These are phyloP conservation scores for Mamestra configurata DNA, from an alignment of 1,140 invertebrate genomes.

Conservation along the genomic window DNA sequence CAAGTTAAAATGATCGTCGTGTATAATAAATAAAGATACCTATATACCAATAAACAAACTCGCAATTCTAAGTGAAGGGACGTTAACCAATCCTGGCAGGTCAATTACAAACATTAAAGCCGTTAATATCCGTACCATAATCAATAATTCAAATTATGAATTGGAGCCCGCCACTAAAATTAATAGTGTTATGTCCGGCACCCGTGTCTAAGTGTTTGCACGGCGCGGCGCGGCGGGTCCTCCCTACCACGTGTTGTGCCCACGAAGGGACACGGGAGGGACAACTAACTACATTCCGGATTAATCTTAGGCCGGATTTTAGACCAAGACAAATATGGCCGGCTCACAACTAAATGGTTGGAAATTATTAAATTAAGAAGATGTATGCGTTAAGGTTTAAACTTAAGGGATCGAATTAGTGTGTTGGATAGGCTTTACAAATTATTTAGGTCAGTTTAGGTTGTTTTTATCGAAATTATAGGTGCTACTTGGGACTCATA, in stretches of 20 bases:
- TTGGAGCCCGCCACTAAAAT: conserved; percentile 20
- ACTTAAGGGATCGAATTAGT: conserved; percentile 34
- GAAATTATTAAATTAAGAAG: conserved; percentile 69
- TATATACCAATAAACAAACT: no score
- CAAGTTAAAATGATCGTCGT: no score
- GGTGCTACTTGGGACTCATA: no score
- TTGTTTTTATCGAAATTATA: background rate
- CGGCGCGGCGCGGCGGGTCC: background rate
- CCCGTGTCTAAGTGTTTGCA: conserved; percentile 45
- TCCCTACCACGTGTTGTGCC: conserved; percentile 32
- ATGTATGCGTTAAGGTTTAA: conserved; percentile 43
- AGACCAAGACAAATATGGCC: conserved; percentile 68
- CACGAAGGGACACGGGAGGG: conserved; percentile 43
- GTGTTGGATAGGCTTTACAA: background rate
- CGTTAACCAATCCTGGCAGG: background rate
- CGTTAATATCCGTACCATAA: background rate
- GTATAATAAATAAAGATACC: no score
- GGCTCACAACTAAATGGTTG: conserved; percentile 59
- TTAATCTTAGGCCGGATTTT: conserved; percentile 66
- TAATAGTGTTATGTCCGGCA: conserved; percentile 36
- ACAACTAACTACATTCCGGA: conserved; percentile 62
- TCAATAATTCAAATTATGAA: conserved; percentile 46
- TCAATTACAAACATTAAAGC: conserved; percentile 8
- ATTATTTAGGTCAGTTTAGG: background rate
- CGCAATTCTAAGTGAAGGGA: background rate